A percentile compares a stretch with the other conserved stretches of the same genome.
Conservation (phyloP, 2,888 invertebrate genomes). For the Trissonchulus latispiculum region DNA sequence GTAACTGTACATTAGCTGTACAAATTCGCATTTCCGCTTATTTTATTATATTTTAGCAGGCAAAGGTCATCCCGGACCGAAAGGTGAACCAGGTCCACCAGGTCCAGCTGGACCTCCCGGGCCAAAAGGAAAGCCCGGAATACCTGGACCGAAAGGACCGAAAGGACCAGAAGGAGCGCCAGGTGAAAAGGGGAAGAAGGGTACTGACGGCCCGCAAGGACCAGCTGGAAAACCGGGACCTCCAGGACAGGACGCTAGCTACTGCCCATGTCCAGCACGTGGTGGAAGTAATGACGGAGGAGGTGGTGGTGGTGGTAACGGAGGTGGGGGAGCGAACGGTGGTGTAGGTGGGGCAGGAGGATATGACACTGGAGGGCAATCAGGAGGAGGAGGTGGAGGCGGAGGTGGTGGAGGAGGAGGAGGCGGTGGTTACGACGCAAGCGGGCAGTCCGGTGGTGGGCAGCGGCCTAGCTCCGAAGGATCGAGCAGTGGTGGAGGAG, state of each 20-base stretch:
- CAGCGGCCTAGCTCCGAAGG: background rate
- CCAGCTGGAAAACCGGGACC: background rate
- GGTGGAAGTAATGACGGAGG: background rate
- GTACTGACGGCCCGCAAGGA: background rate
- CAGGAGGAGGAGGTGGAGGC: background rate
- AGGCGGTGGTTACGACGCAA: background rate
- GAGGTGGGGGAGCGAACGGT: background rate
- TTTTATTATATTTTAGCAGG: background rate
- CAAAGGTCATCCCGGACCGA: background rate
- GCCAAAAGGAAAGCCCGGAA: background rate
- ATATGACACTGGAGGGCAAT: background rate
- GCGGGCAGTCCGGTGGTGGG: background rate
- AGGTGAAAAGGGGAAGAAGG: background rate
- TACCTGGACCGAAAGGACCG: background rate
- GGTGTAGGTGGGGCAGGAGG: background rate
- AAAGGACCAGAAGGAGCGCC: background rate
- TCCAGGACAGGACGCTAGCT: background rate
- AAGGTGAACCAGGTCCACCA: background rate
- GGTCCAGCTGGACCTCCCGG: background rate
- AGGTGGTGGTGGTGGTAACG: background rate
- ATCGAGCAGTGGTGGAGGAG: background rate
- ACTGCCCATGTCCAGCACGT: background rate
- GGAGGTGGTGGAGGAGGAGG: background rate
- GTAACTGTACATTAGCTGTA: no score
- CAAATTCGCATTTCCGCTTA: no score